A percentile compares a stretch with the other conserved stretches of the same genome.
Conservation (phyloP, 2,888 invertebrate species). For the Parnassius smintheus region DNA sequence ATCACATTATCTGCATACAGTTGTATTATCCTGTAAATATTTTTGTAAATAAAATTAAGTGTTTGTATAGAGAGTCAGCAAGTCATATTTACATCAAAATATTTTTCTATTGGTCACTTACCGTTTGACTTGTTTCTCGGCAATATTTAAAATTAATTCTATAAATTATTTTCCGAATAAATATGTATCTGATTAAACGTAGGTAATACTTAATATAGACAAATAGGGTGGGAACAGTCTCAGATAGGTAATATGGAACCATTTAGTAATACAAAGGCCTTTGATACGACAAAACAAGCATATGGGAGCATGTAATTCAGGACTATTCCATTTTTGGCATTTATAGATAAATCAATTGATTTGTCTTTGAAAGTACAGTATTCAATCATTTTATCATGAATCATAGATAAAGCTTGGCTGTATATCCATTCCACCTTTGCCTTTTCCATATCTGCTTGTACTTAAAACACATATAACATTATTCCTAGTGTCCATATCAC, state of each 20-base stretch:
- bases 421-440: constrained; percentile 33
- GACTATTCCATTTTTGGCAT: constrained; percentile 53
- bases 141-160: constrained; percentile 20
- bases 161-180: constrained; percentile 14
- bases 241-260: constrained; percentile 51
- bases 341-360: constrained; percentile 35
- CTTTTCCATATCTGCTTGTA: constrained; percentile 29
- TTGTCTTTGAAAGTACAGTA: constrained; percentile 8
- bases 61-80: constrained; percentile 67
- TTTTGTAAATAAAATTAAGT: constrained; percentile 59
- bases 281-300: constrained; percentile 32
- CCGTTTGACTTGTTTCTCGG: constrained; percentile 34
- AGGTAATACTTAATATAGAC: constrained; percentile 15
- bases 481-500: constrained; percentile 68
- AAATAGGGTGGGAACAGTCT: constrained; percentile 3
- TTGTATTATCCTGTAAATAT: constrained; percentile 55
- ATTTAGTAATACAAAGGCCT: constrained; percentile 48
- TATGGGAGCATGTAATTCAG: constrained; percentile 31
- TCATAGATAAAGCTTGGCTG: constrained; percentile 32
- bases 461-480: constrained; percentile 37
- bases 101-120: constrained; percentile 66
- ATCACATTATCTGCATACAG: constrained; percentile 2
- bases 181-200: constrained; percentile 12
- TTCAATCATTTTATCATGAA: constrained; percentile 30
- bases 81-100: constrained; percentile 70